These are phyloP conservation scores for Malurus leucopterus DNA, from an alignment of 2,797 vertebrate genomes.

Conservation along the genomic window DNA sequence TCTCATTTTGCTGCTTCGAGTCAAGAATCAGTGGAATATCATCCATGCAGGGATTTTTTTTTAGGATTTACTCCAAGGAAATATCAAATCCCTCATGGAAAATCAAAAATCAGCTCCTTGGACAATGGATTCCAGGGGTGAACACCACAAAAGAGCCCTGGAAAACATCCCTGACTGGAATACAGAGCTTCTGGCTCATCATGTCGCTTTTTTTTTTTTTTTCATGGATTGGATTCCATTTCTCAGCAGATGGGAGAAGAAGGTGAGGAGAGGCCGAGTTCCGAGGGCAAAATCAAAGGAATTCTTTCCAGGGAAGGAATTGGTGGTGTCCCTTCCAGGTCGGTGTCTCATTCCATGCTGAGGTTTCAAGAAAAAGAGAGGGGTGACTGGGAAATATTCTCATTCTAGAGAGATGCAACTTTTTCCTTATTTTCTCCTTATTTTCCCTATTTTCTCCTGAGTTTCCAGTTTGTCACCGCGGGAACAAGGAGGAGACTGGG, in stretches of 20 bases:
- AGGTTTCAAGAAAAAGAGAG: not conserved
- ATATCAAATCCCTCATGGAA: not conserved
- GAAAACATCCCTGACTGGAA: not conserved
- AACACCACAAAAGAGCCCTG: not conserved
- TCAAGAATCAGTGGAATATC: not conserved
- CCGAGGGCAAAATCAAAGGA: not conserved
- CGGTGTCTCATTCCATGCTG: fast-evolving
- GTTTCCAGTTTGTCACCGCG: not conserved
- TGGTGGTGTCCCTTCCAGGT: fast-evolving
- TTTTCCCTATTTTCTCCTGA: not conserved
- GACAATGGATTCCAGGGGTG: not conserved
- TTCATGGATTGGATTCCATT: not conserved
- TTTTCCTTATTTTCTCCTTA: no score
- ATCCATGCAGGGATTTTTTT: fast-evolving
- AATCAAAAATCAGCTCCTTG: not conserved
- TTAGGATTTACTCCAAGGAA: not conserved
- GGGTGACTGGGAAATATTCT: no score
- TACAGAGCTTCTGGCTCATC: not conserved
- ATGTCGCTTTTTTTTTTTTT: not conserved
- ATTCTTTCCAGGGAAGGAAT: not conserved
- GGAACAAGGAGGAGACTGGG: not conserved
- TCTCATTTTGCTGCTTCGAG: not conserved
- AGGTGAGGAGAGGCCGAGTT: not conserved
- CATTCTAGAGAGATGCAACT: no score
- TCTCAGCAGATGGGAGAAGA: not conserved